Percentiles rank a stretch among this genome's conserved stretches.
Evolutionary conservation across 2,797 vertebrate genomes (phyloP).

Genomic region (Clarias platycephalus): DNA sequence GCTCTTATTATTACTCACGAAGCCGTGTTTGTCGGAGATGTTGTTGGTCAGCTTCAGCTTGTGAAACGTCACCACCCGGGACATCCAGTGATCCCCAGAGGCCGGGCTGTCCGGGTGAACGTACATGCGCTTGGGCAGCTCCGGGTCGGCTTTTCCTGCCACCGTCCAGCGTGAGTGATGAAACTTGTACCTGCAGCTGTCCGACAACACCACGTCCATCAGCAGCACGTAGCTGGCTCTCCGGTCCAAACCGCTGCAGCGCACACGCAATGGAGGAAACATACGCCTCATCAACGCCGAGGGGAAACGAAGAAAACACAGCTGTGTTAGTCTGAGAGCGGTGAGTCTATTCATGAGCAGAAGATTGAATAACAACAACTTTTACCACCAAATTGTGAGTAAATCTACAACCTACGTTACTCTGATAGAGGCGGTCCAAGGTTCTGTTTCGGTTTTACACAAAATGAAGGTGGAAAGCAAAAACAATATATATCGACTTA

Average conservation of each 20-base stretch:
- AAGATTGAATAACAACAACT: not conserved
- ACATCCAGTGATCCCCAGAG: conserved; percentile 98
- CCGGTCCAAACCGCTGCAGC: conserved; percentile 93
- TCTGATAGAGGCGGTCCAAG: not conserved
- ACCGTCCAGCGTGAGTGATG: conserved; percentile 99
- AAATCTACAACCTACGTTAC: not conserved
- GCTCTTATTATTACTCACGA: conserved; percentile 80
- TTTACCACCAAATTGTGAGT: too few relatives aligned
- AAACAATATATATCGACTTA: not conserved
- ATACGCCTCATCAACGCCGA: conserved; percentile 81
- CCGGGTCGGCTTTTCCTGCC: conserved; percentile 94
- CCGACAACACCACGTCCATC: conserved; percentile 96
- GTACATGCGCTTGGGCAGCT: conserved; percentile 99
- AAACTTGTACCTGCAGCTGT: conserved; percentile 97
- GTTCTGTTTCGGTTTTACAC: not conserved
- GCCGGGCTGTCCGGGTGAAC: conserved; percentile 97
- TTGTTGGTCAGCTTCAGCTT: conserved; percentile 98
- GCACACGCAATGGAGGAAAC: conserved; percentile 96
- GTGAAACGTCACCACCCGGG: conserved; percentile 94
- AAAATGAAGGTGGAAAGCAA: not conserved
- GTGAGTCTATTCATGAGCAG: not conserved
- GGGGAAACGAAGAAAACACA: not conserved
- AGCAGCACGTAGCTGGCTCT: conserved; percentile 96
- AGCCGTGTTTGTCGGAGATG: conserved; percentile 97
- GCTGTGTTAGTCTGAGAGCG: not conserved